Evolutionary conservation across 2,888 invertebrate species (phyloP), one percentile per base, ranked within the genome.

Genomic region (Therioaphis trifolii): DNA sequence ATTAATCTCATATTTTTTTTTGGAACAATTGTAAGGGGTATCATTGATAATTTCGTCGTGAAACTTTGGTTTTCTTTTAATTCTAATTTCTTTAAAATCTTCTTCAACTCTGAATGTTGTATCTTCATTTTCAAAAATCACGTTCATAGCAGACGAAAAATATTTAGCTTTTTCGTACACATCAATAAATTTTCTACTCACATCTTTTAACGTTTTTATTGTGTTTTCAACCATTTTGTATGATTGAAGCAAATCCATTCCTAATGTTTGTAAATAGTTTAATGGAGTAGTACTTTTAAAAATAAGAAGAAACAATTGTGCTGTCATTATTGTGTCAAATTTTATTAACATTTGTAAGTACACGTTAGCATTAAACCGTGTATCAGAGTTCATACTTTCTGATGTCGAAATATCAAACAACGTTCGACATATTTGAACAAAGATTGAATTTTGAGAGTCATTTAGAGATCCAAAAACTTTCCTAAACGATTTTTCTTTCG

Each of bases 381-480:
- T 49, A 74, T 55, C 55, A 35, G 55, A 29, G 43, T 74, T 55
- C 55, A 74, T 55, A 55, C 4, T 74, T 35, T 74, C 72, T 52
- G 24, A 72, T 43, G n/a, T 49, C 29, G 29, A 72, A 72, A n/a
- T n/a, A n/a, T n/a, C n/a, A n/a, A n/a, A n/a, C n/a, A n/a, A n/a
- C n/a, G n/a, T n/a, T n/a, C n/a, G n/a, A n/a, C n/a, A n/a, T n/a
- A n/a, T n/a, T n/a, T n/a, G n/a, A n/a, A n/a, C n/a, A n/a, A n/a
- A n/a, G 1, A 72, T 18, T 72, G 49, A 72, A 72, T 72, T 72
- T 72, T 72, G 72, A 72, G 49, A 72, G n/a, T 72, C 72, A 69
- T 49, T 49, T n/a, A n/a, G n/a, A n/a, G n/a, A n/a, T n/a, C n/a
- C n/a, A n/a, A n/a, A n/a, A n/a, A n/a, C n/a, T n/a, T 68, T 68